Evolutionary conservation across 2,888 invertebrate genomes (phyloP).

Genomic region (Catonia carolina): DNA sequence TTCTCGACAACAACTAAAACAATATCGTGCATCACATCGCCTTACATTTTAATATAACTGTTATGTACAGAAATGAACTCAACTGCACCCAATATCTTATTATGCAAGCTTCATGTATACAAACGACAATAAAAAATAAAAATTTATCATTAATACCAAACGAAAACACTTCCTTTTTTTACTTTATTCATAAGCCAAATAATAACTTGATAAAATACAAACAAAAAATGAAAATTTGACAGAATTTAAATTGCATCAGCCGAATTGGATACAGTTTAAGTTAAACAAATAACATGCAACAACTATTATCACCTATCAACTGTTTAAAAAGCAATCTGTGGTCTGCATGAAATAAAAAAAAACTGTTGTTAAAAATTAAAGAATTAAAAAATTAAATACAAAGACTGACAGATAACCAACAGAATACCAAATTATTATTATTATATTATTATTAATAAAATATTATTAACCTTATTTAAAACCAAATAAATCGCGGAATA

Average conservation of each 20-base stretch:
- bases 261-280: slow-evolving; percentile 10
- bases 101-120: too few species aligned
- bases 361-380: slow-evolving; percentile 18
- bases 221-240: slow-evolving; percentile 8
- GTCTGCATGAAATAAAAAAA: slow-evolving; percentile 5
- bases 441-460: slow-evolving; percentile 7
- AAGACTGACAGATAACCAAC: slow-evolving; percentile 20
- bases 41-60: slow-evolving; percentile 1
- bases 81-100: too few species aligned
- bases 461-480: slow-evolving; percentile 21
- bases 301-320: slow-evolving; percentile 1
- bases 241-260: not conserved
- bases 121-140: too few species aligned
- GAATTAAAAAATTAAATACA: slow-evolving; percentile 18
- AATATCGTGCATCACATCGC: slow-evolving; percentile 21
- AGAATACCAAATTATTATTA: too few species aligned
- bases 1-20: slow-evolving; percentile 6
- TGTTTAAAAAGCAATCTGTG: slow-evolving; percentile 8
- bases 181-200: too few species aligned
- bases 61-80: too few species aligned
- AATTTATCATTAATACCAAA: too few species aligned
- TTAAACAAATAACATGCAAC: slow-evolving; percentile 8
- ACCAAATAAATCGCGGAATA: slow-evolving; percentile 23
- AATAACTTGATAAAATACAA: not conserved
- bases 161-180: too few species aligned